Evolutionary conservation across 23 tunicate genomes (phyloP).

Genomic region (Ascidia mentula): DNA sequence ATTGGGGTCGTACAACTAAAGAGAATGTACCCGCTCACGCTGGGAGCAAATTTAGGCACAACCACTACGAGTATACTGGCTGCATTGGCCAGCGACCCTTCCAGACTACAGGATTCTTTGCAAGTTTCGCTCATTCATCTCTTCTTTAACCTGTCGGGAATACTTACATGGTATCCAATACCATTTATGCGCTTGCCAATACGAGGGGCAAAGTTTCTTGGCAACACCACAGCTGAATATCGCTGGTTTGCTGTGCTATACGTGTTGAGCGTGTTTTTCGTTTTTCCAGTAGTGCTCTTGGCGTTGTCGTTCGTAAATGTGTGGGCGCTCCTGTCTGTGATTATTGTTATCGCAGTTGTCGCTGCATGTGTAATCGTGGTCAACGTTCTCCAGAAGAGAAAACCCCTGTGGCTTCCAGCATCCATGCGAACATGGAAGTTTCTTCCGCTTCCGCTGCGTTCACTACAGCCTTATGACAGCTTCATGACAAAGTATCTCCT

Average conservation of each 20-base stretch:
- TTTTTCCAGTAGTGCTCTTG: slow-evolving; percentile 43
- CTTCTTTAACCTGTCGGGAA: slow-evolving; percentile 77
- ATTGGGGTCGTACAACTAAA: slow-evolving; percentile 84
- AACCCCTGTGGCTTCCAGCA: slow-evolving; percentile 58
- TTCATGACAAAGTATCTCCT: slow-evolving; percentile 52
- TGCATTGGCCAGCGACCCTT: slow-evolving; percentile 51
- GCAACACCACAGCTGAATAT: slow-evolving; percentile 83
- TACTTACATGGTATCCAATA: slow-evolving; percentile 72
- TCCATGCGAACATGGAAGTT: slow-evolving; percentile 63
- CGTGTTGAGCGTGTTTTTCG: slow-evolving; percentile 57
- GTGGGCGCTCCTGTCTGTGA: slow-evolving; percentile 41
- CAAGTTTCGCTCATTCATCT: slow-evolving; percentile 83
- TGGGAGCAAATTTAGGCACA: slow-evolving; percentile 92
- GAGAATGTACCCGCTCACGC: slow-evolving; percentile 85
- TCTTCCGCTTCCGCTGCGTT: slow-evolving; percentile 63
- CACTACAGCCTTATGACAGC: slow-evolving; percentile 73
- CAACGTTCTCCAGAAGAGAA: slow-evolving; percentile 48
- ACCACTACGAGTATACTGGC: slow-evolving; percentile 69
- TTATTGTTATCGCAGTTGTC: slow-evolving; percentile 33
- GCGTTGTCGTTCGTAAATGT: slow-evolving; percentile 47
- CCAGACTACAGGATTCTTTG: slow-evolving; percentile 38
- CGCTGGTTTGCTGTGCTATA: slow-evolving; percentile 92
- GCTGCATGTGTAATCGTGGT: slow-evolving; percentile 51
- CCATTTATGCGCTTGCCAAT: slow-evolving; percentile 68
- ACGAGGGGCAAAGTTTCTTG: slow-evolving; percentile 58